These are phyloP conservation scores for Conopomorpha cramerella DNA, from an alignment of 1,140 invertebrate genomes.

Conservation along the genomic window DNA sequence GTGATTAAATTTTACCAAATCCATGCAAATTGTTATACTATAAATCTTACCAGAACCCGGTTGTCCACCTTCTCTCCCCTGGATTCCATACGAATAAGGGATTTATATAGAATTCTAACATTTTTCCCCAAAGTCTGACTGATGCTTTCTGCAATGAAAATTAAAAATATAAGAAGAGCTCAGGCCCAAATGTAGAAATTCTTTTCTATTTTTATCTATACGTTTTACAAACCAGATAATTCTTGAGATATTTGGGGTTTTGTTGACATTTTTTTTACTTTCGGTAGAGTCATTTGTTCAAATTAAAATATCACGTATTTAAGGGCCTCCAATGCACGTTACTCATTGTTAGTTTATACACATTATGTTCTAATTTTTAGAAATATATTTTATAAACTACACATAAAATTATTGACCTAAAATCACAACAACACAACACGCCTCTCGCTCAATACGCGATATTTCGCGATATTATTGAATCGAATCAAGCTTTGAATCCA, in stretches of 20 bases:
- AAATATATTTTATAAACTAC: background rate
- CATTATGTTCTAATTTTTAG: too few relatives aligned
- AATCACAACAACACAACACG: slow-evolving; percentile 16
- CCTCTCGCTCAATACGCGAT: too few relatives aligned
- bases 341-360: too few relatives aligned
- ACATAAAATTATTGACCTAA: slow-evolving; percentile 17
- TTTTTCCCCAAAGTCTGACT: slow-evolving; percentile 87
- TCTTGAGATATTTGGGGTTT: slow-evolving; percentile 52
- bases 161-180: slow-evolving; percentile 3
- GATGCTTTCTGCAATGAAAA: slow-evolving; percentile 78
- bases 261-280: slow-evolving; percentile 55
- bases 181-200: slow-evolving; percentile 1
- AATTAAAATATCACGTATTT: slow-evolving; percentile 17
- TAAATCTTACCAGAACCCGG: slow-evolving; percentile 82
- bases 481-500: too few relatives aligned
- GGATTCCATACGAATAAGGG: slow-evolving; percentile 89
- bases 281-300: slow-evolving; percentile 53
- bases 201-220: slow-evolving; percentile 4
- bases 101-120: slow-evolving; percentile 90
- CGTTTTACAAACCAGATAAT: slow-evolving; percentile 32
- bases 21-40: too few relatives aligned
- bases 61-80: slow-evolving; percentile 94
- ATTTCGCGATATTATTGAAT: too few relatives aligned
- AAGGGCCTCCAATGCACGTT: too few relatives aligned
- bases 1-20: too few relatives aligned